phyloP scores from a whole-genome alignment of 1,140 invertebrate genomes.

The Euschistus heros region DNA sequence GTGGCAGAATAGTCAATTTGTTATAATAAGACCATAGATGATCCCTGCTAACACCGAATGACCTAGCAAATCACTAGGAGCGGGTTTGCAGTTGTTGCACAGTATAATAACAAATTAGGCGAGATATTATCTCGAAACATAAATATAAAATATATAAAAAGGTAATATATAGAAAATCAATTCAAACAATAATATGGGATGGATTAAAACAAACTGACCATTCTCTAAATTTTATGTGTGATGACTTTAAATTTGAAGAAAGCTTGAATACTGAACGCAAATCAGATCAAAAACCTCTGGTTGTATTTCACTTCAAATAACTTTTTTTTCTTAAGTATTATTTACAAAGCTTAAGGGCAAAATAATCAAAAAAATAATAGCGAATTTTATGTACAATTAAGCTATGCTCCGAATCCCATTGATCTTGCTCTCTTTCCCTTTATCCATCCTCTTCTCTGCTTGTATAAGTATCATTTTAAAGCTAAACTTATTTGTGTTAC shows the following conservation, averaged over 20 bases:
- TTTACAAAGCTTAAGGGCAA: slow-evolving; percentile 8
- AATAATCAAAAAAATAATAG: slow-evolving; percentile 11
- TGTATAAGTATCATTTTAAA: neutral
- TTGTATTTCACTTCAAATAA: neutral
- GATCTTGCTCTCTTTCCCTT: neutral
- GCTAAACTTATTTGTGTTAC: neutral
- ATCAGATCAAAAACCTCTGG: neutral
- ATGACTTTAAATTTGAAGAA: neutral
- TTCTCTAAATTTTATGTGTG: too few relatives aligned
- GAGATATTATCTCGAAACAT: neutral
- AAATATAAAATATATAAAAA: neutral
- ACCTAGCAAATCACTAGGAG: neutral
- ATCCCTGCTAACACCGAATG: neutral
- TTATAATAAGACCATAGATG: too few relatives aligned
- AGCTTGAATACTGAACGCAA: neutral
- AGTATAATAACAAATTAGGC: neutral
- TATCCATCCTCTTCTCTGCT: neutral
- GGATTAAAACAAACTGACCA: too few relatives aligned
- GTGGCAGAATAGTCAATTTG: neutral
- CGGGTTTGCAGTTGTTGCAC: neutral
- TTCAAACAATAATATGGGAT: too few relatives aligned
- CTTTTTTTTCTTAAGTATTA: neutral
- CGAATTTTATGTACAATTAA: slow-evolving; percentile 12
- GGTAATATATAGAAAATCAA: neutral
- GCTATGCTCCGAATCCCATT: neutral